Evolutionary conservation across 2,113 vertebrate species (phyloP), one percentile per base, ranked within the genome.

Genomic region (Gadus macrocephalus): DNA sequence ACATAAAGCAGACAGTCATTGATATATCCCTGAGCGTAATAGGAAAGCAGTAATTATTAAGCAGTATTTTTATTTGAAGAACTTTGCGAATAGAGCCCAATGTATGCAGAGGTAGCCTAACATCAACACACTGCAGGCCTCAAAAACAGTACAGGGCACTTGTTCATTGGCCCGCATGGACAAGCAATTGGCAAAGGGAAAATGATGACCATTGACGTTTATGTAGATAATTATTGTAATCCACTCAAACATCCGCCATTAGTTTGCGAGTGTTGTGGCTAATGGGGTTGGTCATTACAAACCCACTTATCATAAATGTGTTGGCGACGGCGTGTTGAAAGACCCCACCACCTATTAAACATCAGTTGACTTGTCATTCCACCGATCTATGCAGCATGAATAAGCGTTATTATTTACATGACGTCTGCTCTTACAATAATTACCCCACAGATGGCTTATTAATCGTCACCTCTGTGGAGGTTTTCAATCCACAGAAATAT

Each of bases 151-250:
- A 86, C 75, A 73, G 27, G 64, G 49, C 74, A 76, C 69, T 79
- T 38, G 72, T 81, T 80, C 70, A 80, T 83, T 76, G 73, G 71
- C 72, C 75, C 53, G 76, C 73, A 82, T 83, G 85, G 71, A 81
- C 70, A 82, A 61, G 75, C 73, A 76, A 84, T 89, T 84, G 70
- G 78, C 73, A 75, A 84, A 76, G 74, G 72, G 69, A 87, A 35
- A 87, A 89, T 90, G 81, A 89, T 90, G 81, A 87, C 76, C 83
- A 77, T 78, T 81, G 76, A 76, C 78, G 79, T 82, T 83, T 79
- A 83, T 78, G 81, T 78, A 42, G 79, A 88, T 91, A 88, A 92
- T 91, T 89, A 91, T 84, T 89, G 77, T 90, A 89, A 91, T 91
- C 87, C 76, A 53, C 81, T 78, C 70, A 76, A 86, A 88, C 80